phyloP scores from a whole-genome alignment of 2,888 invertebrate genomes.

The Xanthorhoe spadicearia region DNA sequence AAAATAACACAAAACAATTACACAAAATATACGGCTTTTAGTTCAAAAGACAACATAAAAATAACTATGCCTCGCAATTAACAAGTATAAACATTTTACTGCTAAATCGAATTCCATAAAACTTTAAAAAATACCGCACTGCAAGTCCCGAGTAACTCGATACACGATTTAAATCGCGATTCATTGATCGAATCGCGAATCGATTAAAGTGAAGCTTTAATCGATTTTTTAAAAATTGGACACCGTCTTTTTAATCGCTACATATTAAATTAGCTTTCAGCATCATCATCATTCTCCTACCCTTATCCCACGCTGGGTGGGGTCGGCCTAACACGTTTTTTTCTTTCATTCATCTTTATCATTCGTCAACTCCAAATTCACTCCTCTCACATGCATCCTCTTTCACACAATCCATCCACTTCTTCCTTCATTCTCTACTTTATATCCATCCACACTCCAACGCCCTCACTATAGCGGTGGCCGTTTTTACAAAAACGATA shows the following conservation, averaged over 20 bases:
- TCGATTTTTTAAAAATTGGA: neutral
- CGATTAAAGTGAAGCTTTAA: neutral
- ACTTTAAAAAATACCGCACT: neutral
- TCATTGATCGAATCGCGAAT: constrained; percentile 1
- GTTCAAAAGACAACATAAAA: neutral
- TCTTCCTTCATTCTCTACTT: too few species aligned
- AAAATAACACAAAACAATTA: too few species aligned
- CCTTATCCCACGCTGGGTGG: too few species aligned
- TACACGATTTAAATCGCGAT: constrained; percentile 11
- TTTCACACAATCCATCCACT: too few species aligned
- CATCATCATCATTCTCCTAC: too few species aligned
- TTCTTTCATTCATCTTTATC: too few species aligned
- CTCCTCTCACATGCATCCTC: too few species aligned
- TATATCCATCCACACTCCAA: too few species aligned
- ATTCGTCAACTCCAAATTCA: too few species aligned
- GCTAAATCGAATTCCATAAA: constrained; percentile 1
- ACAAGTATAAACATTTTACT: neutral
- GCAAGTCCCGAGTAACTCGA: constrained; percentile 1
- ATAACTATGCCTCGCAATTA: neutral
- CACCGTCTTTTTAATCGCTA: neutral
- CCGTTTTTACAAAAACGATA: neutral
- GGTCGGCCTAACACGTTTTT: too few species aligned
- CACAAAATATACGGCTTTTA: too few species aligned
- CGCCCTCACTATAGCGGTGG: neutral
- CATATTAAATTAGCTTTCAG: too few species aligned